Evolutionary conservation across 1,140 invertebrate genomes (phyloP).

Genomic region (Drosophila jambulina): DNA sequence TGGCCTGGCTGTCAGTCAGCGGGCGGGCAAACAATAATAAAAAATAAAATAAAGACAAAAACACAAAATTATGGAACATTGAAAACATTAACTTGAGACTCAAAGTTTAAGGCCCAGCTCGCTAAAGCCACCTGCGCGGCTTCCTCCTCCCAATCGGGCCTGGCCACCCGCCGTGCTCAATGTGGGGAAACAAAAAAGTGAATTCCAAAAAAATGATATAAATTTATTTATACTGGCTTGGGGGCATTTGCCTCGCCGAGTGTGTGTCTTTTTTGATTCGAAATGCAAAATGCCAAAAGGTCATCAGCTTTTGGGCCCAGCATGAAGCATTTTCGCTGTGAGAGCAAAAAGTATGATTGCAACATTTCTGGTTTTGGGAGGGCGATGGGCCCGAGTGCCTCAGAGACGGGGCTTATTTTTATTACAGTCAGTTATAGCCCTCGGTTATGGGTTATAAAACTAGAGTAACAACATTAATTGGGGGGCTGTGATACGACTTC

Average conservation of each 20-base stretch:
- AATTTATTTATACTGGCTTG: slow-evolving; percentile 72
- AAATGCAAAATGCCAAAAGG: slow-evolving; percentile 78
- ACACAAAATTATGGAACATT: slow-evolving; percentile 71
- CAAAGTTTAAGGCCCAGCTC: slow-evolving; percentile 48
- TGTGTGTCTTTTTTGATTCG: slow-evolving; percentile 42
- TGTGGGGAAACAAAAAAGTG: slow-evolving; percentile 32
- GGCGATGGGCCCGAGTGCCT: slow-evolving; percentile 12
- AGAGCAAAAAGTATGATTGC: slow-evolving; percentile 49
- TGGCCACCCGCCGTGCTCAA: slow-evolving; percentile 60
- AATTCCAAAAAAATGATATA: slow-evolving; percentile 72
- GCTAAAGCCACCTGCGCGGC: slow-evolving; percentile 68
- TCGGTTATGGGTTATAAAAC: slow-evolving; percentile 45
- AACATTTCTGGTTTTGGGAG: slow-evolving; percentile 42
- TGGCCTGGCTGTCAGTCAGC: slow-evolving; percentile 5
- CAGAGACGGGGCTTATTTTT: slow-evolving; percentile 20
- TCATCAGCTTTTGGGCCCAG: slow-evolving; percentile 67
- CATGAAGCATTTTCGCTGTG: slow-evolving; percentile 53
- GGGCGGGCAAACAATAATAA: slow-evolving; percentile 27
- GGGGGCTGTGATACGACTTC: slow-evolving; percentile 23
- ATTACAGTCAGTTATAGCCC: slow-evolving; percentile 32
- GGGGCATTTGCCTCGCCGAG: slow-evolving; percentile 52
- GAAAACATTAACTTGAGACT: slow-evolving; percentile 47
- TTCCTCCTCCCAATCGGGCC: slow-evolving; percentile 9
- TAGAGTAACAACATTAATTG: slow-evolving; percentile 43
- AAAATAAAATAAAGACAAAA: slow-evolving; percentile 24